Conservation (phyloP, 1,140 invertebrate genomes). For the Octopus bimaculoides region DNA sequence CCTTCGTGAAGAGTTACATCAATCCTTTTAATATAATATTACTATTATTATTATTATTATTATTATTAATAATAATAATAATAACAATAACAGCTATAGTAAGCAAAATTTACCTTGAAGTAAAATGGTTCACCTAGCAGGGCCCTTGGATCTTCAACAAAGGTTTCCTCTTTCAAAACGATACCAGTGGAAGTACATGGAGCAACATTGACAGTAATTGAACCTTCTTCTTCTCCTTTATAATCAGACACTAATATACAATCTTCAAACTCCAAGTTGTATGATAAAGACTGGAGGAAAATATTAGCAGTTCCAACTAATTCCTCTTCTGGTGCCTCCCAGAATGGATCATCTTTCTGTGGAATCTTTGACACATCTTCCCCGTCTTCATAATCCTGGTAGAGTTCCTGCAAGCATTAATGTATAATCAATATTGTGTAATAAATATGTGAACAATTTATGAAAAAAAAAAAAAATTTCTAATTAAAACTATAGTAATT, state of each 20-base stretch:
- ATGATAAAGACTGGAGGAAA: constrained; percentile 55
- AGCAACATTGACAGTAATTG: constrained; percentile 46
- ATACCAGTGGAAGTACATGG: constrained; percentile 58
- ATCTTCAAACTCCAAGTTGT: constrained; percentile 56
- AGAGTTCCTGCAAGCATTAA: constrained; percentile 48
- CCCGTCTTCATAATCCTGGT: constrained; percentile 56
- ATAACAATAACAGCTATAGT: too few species aligned
- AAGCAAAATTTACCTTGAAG: constrained; percentile 49
- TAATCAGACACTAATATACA: constrained; percentile 52
- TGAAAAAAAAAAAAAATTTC: neutral
- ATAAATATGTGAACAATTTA: too few species aligned
- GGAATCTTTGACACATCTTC: constrained; percentile 48
- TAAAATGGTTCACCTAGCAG: constrained; percentile 52
- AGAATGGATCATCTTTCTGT: constrained; percentile 57
- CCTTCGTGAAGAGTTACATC: too few species aligned
- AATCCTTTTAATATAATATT: too few species aligned
- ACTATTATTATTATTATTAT: too few species aligned
- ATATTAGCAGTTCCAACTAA: constrained; percentile 55
- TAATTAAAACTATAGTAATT: too few species aligned
- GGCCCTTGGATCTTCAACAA: constrained; percentile 54
- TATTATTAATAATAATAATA: too few species aligned
- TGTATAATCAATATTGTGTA: neutral
- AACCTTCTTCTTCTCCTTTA: constrained; percentile 55
- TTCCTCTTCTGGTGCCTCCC: constrained; percentile 57
- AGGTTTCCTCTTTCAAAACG: constrained; percentile 49